Evolutionary conservation across 64 coral and sea anemone genomes (phyloP), one percentile per base, ranked within the genome.

Genomic region (Montipora foliosa): DNA sequence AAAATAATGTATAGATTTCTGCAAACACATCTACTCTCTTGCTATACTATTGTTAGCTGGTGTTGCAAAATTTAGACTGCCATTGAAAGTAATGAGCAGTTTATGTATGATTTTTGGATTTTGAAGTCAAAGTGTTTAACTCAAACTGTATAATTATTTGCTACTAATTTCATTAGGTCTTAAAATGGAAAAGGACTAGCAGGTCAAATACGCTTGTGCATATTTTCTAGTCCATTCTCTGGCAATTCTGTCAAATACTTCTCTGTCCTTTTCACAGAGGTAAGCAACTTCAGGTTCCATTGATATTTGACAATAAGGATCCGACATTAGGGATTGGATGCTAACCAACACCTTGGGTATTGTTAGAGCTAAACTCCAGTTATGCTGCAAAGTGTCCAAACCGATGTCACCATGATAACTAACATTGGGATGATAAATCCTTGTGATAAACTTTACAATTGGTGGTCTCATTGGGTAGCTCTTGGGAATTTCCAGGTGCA

Each of bases 321-420:
- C 89, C 4, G 89, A 91, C 77, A 95, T 67, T 8, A 95, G 72
- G 47, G 94, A 95, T 49, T 87, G 89, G 44, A 95, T 95, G 19
- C 89, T 95, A 59, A 95, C 89, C 48, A 95, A 79, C 12, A 95
- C 75, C 89, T 91, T 95, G 7, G 94, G 88, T 55, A 95, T 87
- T 50, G 89, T 91, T 5, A 87, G 50, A 12, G 89, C 89, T 8
- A 87, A 37, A 77, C 81, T 91, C 94, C 94, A 95, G 75, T 95
- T 91, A 17, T 91, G 88, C 49, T 80, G 8, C 19, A 95, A 64
- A 16, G 55, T 69, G 74, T 95, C 89, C 49, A 95, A 50, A 14
- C 94, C 94, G 25, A 95, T 87, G 78, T 95, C 82, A 11, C 94
- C 94, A 87, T 95, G 94, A 81, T 84, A 90, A 91, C 81, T 95